phyloP scores from a whole-genome alignment of 2,888 invertebrate genomes.

The Blastobasis lacticolella region DNA sequence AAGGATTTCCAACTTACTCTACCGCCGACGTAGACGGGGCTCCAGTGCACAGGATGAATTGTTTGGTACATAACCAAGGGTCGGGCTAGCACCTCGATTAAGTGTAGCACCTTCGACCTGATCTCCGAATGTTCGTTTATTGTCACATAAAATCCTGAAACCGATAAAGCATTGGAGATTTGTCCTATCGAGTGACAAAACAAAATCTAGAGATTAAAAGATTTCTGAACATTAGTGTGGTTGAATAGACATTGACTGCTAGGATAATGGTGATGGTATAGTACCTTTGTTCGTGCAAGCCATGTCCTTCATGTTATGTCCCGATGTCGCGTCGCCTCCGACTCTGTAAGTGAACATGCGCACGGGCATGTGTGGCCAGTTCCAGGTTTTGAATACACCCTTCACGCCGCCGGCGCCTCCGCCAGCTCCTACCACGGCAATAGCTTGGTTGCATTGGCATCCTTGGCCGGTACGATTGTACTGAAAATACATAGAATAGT shows the following conservation, averaged over 20 bases:
- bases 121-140: conserved; percentile 93
- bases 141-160: conserved; percentile 88
- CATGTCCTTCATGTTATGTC: conserved; percentile 91
- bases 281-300: conserved; percentile 97
- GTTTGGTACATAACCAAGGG: conserved; percentile 96
- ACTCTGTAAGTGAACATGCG: conserved; percentile 97
- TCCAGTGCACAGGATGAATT: conserved; percentile 96
- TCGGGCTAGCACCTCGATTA: conserved; percentile 94
- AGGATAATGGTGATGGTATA: background rate
- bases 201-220: too few species aligned
- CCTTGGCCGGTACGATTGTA: conserved; percentile 90
- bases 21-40: conserved; percentile 90
- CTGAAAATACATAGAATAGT: conserved; percentile 39
- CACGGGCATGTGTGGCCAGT: conserved; percentile 95
- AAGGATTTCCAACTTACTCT: conserved; percentile 71
- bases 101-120: conserved; percentile 92
- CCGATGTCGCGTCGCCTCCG: conserved; percentile 92
- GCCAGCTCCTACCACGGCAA: conserved; percentile 97
- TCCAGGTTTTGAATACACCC: conserved; percentile 82
- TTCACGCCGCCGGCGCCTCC: conserved; percentile 85
- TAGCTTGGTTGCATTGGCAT: conserved; percentile 97
- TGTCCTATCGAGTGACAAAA: too few species aligned
- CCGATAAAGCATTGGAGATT: background rate
- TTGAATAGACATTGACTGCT: too few species aligned
- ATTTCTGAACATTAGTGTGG: background rate